Conservation (phyloP, 2,888 invertebrate genomes). For the Drosophila dives region DNA sequence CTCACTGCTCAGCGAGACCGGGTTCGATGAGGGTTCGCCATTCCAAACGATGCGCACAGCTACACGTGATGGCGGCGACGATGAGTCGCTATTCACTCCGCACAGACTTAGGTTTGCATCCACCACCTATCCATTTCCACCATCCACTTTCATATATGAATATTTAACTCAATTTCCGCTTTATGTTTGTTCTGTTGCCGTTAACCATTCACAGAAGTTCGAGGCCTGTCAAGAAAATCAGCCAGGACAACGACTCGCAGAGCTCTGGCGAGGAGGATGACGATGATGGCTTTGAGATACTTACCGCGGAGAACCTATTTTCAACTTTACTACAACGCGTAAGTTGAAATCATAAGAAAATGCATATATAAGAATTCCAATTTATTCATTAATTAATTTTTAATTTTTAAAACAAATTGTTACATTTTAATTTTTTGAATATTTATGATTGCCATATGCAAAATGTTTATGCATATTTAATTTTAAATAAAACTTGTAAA, state of each 20-base stretch:
- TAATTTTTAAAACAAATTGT: too few relatives aligned
- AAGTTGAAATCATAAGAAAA: slow-evolving; percentile 62
- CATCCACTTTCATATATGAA: not conserved
- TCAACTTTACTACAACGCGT: slow-evolving; percentile 94
- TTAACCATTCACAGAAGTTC: slow-evolving; percentile 86
- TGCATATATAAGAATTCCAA: not conserved
- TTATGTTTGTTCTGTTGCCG: not conserved
- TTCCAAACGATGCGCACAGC: slow-evolving; percentile 87
- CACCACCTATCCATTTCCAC: not conserved
- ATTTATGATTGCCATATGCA: not conserved
- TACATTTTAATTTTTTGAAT: not conserved
- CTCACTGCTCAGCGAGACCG: slow-evolving; percentile 89
- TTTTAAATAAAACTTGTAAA: too few relatives aligned
- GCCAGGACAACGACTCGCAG: slow-evolving; percentile 90
- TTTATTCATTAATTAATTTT: not conserved
- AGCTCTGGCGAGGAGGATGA: slow-evolving; percentile 92
- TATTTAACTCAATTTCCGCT: slow-evolving; percentile 14
- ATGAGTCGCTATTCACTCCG: slow-evolving; percentile 87
- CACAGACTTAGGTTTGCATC: slow-evolving; percentile 88
- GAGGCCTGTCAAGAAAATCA: slow-evolving; percentile 88
- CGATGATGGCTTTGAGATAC: slow-evolving; percentile 94
- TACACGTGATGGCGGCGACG: slow-evolving; percentile 87
- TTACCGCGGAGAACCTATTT: slow-evolving; percentile 96
- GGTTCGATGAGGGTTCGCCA: slow-evolving; percentile 89
- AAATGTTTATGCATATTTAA: not conserved